Conservation (phyloP, 2,797 vertebrate genomes). For the Leucoraja ocellata region DNA sequence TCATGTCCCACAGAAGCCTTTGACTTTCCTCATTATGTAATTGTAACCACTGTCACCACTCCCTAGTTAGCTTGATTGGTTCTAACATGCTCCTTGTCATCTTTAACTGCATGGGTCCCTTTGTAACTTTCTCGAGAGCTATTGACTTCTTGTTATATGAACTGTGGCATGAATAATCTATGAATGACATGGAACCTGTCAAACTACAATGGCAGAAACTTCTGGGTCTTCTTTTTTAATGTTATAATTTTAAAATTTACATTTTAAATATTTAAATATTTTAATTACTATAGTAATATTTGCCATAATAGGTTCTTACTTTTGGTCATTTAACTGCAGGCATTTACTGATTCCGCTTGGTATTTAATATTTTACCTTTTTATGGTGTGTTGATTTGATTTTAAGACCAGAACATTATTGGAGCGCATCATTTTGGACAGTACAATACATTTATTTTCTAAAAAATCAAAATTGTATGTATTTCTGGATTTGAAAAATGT, state of each 20-base stretch:
- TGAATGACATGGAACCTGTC: slow-evolving; percentile 1
- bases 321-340: too few species aligned
- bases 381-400: slow-evolving; percentile 3
- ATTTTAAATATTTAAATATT: too few species aligned
- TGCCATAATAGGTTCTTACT: too few species aligned
- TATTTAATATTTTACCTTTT: too few species aligned
- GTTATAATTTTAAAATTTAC: too few species aligned
- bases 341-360: too few species aligned
- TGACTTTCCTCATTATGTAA: slow-evolving; percentile 16
- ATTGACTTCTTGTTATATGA: slow-evolving; percentile 19
- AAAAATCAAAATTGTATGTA: not conserved
- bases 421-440: not conserved
- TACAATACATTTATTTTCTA: not conserved
- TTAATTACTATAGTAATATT: too few species aligned
- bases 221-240: not conserved
- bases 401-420: not conserved
- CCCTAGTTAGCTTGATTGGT: not conserved
- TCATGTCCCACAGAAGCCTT: slow-evolving; percentile 22
- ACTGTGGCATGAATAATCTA: slow-evolving; percentile 10
- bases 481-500: not conserved
- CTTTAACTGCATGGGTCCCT: slow-evolving; percentile 1
- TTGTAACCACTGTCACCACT: slow-evolving; percentile 15
- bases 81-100: slow-evolving; percentile 22
- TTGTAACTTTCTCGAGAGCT: slow-evolving; percentile 8
- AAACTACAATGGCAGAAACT: not conserved